phyloP scores from a whole-genome alignment of 2,113 vertebrate species.

The Charadrius vociferus region DNA sequence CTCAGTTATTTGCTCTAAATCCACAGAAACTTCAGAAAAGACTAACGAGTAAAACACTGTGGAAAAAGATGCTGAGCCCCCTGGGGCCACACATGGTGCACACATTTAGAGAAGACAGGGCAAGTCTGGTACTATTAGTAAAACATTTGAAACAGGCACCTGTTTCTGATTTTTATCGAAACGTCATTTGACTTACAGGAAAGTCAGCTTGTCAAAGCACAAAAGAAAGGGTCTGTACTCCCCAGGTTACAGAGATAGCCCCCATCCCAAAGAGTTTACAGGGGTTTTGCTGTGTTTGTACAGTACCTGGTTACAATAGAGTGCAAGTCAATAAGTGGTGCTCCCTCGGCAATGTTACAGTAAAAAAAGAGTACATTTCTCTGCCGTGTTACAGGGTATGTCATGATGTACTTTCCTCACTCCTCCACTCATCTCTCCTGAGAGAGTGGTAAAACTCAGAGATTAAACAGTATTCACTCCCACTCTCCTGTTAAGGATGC shows the following conservation, averaged over 20 bases:
- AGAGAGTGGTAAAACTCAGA: not conserved
- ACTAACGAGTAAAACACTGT: not conserved
- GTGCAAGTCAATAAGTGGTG: not conserved
- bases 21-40: not conserved
- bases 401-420: conserved; percentile 9
- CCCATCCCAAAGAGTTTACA: not conserved
- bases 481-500: not conserved
- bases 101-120: not conserved
- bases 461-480: conserved; percentile 8
- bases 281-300: not conserved
- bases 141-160: not conserved
- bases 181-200: not conserved
- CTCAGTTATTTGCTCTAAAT: not conserved
- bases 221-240: not conserved
- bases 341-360: not conserved
- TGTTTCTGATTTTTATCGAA: not conserved
- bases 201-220: not conserved
- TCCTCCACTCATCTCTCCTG: not conserved
- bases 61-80: not conserved
- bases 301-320: not conserved
- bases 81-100: too few relatives aligned
- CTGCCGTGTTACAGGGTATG: not conserved
- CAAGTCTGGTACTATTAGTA: not conserved
- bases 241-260: not conserved
- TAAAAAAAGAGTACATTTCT: not conserved